Percentiles rank a stretch among this genome's conserved stretches.
phyloP scores from a whole-genome alignment of 2,888 invertebrate species.

The Silvanus unidentatus region DNA sequence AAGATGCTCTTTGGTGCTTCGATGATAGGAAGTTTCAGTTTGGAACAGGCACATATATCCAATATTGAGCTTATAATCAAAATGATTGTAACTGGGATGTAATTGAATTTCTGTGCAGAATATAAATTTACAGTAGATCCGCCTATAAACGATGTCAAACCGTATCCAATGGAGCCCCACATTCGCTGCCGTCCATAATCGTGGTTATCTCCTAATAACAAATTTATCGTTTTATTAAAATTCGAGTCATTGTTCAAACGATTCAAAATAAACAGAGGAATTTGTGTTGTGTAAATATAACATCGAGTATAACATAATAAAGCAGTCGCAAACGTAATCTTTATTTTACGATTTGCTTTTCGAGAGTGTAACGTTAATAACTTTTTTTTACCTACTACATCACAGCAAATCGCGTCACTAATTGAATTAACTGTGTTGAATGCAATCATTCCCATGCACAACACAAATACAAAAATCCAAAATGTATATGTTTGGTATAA shows the following conservation, averaged over 20 bases:
- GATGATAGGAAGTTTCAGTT: conserved; percentile 60
- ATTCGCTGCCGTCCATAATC: conserved; percentile 75
- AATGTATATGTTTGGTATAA: conserved; percentile 58
- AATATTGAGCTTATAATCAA: conserved; percentile 58
- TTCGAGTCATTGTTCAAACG: too few relatives aligned
- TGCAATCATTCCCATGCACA: conserved; percentile 66
- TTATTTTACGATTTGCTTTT: too few relatives aligned
- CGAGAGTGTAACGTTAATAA: too few relatives aligned
- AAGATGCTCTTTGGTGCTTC: conserved; percentile 63
- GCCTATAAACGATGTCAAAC: conserved; percentile 63
- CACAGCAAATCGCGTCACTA: conserved; percentile 75
- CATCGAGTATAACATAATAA: too few relatives aligned
- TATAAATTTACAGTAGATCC: conserved; percentile 65
- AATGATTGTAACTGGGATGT: conserved; percentile 67
- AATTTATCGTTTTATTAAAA: too few relatives aligned
- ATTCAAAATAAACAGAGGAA: too few relatives aligned
- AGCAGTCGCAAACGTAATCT: too few relatives aligned
- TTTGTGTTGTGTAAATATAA: too few relatives aligned
- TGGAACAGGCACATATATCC: conserved; percentile 63
- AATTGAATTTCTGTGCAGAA: conserved; percentile 54
- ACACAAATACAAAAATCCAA: conserved; percentile 64
- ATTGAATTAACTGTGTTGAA: conserved; percentile 78
- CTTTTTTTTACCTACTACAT: too few relatives aligned
- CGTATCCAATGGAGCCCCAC: conserved; percentile 79
- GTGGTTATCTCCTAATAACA: conserved; percentile 36